These are phyloP conservation scores for Furcula furcula DNA, from an alignment of 2,888 invertebrate species.

Conservation along the genomic window DNA sequence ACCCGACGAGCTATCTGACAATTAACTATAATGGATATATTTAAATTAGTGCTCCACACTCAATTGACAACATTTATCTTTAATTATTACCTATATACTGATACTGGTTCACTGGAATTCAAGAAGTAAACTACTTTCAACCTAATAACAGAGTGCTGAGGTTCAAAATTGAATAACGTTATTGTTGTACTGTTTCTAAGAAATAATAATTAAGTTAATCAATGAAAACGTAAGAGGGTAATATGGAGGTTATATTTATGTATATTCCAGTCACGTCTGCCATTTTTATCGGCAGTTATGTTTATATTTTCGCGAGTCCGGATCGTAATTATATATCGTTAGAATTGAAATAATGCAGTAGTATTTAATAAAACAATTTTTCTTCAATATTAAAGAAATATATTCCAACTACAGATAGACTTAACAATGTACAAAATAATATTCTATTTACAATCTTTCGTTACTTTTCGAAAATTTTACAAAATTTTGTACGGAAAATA, in stretches of 20 bases:
- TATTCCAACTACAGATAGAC: conserved; percentile 50
- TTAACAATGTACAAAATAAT: conserved; percentile 60
- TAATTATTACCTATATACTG: conserved; percentile 19
- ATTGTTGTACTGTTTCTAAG: conserved; percentile 16
- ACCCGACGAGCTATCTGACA: conserved; percentile 63
- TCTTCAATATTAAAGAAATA: conserved; percentile 61
- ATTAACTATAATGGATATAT: conserved; percentile 79
- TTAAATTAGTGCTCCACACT: conserved; percentile 73
- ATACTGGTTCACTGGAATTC: conserved; percentile 11
- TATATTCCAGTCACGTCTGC: conserved; percentile 29
- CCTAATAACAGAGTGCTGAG: conserved; percentile 1
- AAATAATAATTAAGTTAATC: conserved; percentile 17
- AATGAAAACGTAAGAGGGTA: conserved; percentile 28
- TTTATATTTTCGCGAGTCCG: conserved; percentile 22
- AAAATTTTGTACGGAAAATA: conserved; percentile 50
- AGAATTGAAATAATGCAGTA: conserved; percentile 19
- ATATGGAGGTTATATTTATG: conserved; percentile 18
- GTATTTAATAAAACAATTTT: conserved; percentile 30
- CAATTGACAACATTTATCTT: conserved; percentile 57
- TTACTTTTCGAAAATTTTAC: conserved; percentile 35
- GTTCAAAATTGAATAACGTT: conserved; percentile 13
- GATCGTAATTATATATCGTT: conserved; percentile 22
- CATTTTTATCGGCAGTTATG: conserved; percentile 19
- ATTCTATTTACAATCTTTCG: conserved; percentile 53
- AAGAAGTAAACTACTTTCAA: conserved; percentile 2